Evolutionary conservation across 2,113 vertebrate species (phyloP).

Genomic region (Microtus richardsoni): DNA sequence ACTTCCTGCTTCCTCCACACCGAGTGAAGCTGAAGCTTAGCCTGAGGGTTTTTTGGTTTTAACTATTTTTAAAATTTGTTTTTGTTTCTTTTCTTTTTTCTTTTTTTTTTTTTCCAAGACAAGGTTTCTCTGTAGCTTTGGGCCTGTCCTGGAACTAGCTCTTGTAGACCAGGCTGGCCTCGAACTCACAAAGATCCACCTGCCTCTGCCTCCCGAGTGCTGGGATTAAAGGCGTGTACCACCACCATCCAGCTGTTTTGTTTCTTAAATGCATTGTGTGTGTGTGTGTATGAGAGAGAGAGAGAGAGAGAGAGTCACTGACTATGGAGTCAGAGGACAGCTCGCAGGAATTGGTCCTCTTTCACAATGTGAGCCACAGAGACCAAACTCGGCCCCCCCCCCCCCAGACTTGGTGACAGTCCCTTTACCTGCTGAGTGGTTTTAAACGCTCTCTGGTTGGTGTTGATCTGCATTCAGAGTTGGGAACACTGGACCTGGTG

Average conservation of each 20-base stretch:
- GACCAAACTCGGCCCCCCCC: too few species aligned
- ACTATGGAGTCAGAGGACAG: background rate
- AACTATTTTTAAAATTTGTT: background rate
- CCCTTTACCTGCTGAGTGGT: background rate
- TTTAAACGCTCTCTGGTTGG: background rate
- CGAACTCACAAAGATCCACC: background rate
- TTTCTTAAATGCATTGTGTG: background rate
- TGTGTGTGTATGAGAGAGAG: background rate
- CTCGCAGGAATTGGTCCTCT: background rate
- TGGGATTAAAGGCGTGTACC: background rate
- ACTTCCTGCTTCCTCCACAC: background rate
- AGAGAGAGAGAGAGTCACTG: too few species aligned
- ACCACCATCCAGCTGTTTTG: background rate
- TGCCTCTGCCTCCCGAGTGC: background rate
- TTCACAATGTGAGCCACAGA: background rate
- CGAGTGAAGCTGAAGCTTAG: background rate
- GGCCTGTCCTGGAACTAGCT: too few species aligned
- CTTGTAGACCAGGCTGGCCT: background rate
- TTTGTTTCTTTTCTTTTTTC: background rate
- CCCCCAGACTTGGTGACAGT: background rate
- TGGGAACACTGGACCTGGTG: background rate
- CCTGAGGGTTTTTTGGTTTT: background rate
- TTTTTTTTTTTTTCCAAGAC: background rate
- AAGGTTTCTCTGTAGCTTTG: too few species aligned
- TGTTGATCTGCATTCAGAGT: background rate